Evolutionary conservation across 2,888 invertebrate species (phyloP).

Genomic region (Chymomyza fuscimana): DNA sequence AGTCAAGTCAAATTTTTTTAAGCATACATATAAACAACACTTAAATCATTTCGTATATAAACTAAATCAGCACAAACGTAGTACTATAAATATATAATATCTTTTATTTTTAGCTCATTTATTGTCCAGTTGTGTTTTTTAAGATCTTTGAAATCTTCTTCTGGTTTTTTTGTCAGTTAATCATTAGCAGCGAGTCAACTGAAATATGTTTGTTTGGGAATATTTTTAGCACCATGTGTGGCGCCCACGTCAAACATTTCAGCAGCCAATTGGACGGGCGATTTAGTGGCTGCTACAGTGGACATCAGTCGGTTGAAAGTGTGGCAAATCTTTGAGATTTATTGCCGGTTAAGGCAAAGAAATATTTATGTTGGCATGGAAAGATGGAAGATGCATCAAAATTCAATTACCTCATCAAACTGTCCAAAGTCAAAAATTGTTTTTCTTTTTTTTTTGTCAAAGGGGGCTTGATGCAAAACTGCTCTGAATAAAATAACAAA

Average conservation of each 20-base stretch:
- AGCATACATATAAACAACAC: slow-evolving; percentile 25
- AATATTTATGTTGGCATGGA: not conserved
- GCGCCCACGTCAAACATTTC: not conserved
- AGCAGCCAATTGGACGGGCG: not conserved
- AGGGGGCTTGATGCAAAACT: too few relatives aligned
- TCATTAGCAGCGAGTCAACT: slow-evolving; percentile 18
- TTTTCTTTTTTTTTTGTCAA: too few relatives aligned
- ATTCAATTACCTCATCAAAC: too few relatives aligned
- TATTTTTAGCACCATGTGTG: not conserved
- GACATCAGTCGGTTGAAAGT: not conserved
- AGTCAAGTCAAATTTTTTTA: not conserved
- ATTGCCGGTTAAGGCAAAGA: not conserved
- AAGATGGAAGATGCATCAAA: too few relatives aligned
- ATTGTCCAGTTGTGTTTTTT: slow-evolving; percentile 12
- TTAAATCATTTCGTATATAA: slow-evolving; percentile 46
- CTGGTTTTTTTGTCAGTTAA: slow-evolving; percentile 40
- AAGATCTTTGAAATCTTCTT: slow-evolving; percentile 10
- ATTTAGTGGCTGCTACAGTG: not conserved
- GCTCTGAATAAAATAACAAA: too few relatives aligned
- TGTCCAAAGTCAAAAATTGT: too few relatives aligned
- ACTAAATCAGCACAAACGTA: slow-evolving; percentile 27
- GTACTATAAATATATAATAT: not conserved
- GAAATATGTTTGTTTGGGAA: not conserved
- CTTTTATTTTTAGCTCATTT: not conserved
- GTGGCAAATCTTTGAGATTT: not conserved